phyloP scores from a whole-genome alignment of 1,140 invertebrate species.

The Phocides pigmalion region DNA sequence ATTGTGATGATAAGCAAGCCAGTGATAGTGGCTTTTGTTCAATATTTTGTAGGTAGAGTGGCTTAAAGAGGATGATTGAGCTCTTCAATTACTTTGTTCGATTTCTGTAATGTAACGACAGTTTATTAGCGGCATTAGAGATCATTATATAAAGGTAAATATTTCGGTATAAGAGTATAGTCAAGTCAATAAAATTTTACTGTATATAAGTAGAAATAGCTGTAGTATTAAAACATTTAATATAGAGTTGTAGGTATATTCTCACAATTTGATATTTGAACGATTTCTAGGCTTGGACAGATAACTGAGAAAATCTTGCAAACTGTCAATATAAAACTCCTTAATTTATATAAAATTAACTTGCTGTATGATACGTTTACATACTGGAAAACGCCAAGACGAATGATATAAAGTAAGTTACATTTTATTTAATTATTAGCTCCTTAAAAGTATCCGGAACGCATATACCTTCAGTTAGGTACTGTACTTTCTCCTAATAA shows the following conservation, averaged over 20 bases:
- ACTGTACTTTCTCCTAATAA: no score
- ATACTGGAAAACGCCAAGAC: no score
- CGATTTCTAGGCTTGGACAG: background rate
- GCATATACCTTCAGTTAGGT: no score
- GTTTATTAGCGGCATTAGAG: background rate
- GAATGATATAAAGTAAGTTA: no score
- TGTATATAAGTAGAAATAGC: conserved; percentile 3
- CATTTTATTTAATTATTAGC: no score
- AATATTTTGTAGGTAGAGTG: background rate
- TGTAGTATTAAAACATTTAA: conserved; percentile 1
- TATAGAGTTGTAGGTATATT: background rate
- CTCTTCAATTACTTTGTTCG: background rate
- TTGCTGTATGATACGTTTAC: no score
- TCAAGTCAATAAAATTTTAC: background rate
- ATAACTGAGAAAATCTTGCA: background rate
- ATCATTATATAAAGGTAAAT: conserved; percentile 1
- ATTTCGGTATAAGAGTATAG: background rate
- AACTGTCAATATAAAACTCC: background rate
- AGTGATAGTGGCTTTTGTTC: conserved; percentile 4
- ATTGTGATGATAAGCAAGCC: conserved; percentile 11
- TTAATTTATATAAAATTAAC: no score
- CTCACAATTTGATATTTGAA: background rate
- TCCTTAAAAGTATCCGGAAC: no score
- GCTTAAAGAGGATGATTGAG: conserved; percentile 1
- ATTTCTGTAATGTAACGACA: conserved; percentile 5